Evolutionary conservation across 1,140 invertebrate genomes (phyloP), one percentile per base, ranked within the genome.

Genomic region (Drosophila gunungcola): DNA sequence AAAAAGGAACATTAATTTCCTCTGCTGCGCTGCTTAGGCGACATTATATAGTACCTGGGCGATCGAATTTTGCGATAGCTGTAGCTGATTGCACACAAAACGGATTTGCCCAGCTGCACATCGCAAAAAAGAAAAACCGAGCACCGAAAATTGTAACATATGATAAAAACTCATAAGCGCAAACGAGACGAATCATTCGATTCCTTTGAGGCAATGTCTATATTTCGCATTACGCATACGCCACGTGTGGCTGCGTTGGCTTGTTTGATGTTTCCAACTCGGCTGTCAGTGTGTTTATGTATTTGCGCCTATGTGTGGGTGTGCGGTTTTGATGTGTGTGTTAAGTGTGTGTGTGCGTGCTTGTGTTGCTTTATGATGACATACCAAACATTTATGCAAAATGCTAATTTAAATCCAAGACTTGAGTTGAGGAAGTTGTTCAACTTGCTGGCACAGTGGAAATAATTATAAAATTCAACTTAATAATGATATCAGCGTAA

Each of bases 1-100:
- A 73, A 88, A 86, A 88, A 88, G 83, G 84, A 79, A 88, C 83
- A 88, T 88, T 88, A 88, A 88, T 88, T 88, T 88, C 83, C 83
- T 86, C 75, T 78, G 63, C 53, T 51, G 53, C 42, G 65, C 46
- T 52, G 61, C 62, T 68, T 73, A 53, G 52, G 38, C 69, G 68
- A 77, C 68, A 86, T 85, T 85, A 86, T 65, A 65, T 85, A 86
- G 73, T 74, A 61, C 48, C 69, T 75, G 62, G 45, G 56, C 72
- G 82, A 85, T 85, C 53, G 70, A 49, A 56, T 43, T 48, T 36
- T 38, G 57, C 61, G 82, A 86, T 85, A 85, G 82, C 82, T 85
- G 74, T 78, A 70, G 74, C 69, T 81, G 82, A 86, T 78, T 81
- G 69, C 74, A 81, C 76, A 79, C 64, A 79, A 62, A 51, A 77